Percentiles rank a stretch among this genome's conserved stretches.
Conservation (phyloP, 2,797 vertebrate species). For the Oreochromis grahami region DNA sequence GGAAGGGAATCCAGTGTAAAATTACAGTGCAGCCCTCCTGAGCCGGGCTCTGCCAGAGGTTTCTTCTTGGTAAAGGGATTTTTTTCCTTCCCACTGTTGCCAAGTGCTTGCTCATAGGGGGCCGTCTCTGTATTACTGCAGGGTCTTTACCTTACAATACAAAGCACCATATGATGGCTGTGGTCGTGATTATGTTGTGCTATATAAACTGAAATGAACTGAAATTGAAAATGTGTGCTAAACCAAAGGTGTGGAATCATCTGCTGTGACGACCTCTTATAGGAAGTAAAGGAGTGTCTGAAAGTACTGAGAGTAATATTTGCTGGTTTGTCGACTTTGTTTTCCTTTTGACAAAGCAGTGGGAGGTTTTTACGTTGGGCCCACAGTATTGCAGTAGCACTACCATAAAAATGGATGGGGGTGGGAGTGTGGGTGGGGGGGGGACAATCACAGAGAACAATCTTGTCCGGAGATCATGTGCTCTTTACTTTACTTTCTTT, state of each 20-base stretch:
- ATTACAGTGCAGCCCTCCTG: not conserved
- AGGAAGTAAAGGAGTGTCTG: not conserved
- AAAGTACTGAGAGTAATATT: not conserved
- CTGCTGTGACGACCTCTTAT: not conserved
- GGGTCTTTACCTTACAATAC: not conserved
- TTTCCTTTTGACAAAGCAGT: not conserved
- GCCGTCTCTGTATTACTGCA: not conserved
- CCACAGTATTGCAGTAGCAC: not conserved
- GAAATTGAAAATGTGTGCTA: not conserved
- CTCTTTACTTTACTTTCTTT: not conserved
- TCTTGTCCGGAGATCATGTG: slow-evolving; percentile 21
- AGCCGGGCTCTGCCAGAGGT: not conserved
- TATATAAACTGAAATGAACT: not conserved
- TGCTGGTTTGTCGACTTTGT: not conserved
- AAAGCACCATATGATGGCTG: not conserved
- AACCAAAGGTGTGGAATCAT: not conserved
- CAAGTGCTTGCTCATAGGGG: not conserved
- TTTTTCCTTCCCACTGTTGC: too few species aligned
- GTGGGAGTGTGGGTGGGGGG: not conserved
- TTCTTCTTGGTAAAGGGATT: not conserved
- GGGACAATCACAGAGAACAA: not conserved
- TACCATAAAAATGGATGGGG: not conserved
- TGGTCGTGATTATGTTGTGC: not conserved
- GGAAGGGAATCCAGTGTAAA: not conserved
- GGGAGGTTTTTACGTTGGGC: not conserved